Evolutionary conservation across 2,888 invertebrate species (phyloP), one percentile per base, ranked within the genome.

Genomic region (Acleris cristana): DNA sequence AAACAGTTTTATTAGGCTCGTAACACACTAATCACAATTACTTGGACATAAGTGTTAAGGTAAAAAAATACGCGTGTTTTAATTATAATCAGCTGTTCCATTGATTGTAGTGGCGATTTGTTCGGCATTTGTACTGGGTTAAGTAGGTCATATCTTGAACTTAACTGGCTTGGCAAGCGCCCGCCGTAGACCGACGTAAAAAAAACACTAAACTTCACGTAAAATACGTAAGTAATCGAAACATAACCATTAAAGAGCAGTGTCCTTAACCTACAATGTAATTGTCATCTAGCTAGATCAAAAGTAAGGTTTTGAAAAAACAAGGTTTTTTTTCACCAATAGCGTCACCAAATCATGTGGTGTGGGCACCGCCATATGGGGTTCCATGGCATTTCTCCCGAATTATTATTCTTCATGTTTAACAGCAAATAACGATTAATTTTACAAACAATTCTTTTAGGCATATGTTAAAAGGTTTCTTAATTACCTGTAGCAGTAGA

Each of bases 301-400:
- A 74, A 76, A 76, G 79, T 76, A 77, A 74, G 73, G 75, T 74
- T 69, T 69, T 71, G 70, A 60, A 74, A 74, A 80, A 79, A 80
- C 77, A 76, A 75, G 71, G 71, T 80, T 76, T 78, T 74, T 79
- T 85, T 80, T 79, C 81, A 74, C 79, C 79, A 79, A 83, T 87
- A 89, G 89, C 91, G 90, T 90, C 91, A 89, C 86, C 87, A 85
- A 81, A 90, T 92, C 91, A 91, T 92, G 91, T 92, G 90, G 90
- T 89, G 88, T 84, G 85, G 87, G 89, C 90, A 92, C 92, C 92
- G 92, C 92, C 92, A 92, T 92, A 92, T 92, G 92, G 92, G 91
- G 91, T 90, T 92, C 92, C 89, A 92, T 91, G 89, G 92, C 89
- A 88, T 90, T 90, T 87, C 90, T 89, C 88, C 87, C 87, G 89